Conservation (phyloP, 2,797 vertebrate genomes). For the Lagorchestes hirsutus region DNA sequence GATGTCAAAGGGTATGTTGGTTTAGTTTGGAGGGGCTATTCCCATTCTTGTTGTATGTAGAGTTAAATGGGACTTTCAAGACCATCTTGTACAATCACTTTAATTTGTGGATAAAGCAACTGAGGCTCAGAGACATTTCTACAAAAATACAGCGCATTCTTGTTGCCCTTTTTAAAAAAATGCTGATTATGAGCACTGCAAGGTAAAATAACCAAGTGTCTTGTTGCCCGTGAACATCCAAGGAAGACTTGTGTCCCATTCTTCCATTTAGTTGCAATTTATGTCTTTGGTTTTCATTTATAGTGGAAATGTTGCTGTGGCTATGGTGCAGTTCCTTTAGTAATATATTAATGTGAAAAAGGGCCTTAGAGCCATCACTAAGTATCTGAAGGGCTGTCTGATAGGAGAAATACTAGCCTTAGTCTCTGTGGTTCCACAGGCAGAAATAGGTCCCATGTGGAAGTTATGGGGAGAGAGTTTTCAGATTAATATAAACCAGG, state of each 20-base stretch:
- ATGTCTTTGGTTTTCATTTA: neutral
- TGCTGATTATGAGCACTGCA: neutral
- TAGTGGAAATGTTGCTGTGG: neutral
- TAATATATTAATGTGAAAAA: neutral
- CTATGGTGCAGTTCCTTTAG: neutral
- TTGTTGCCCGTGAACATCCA: neutral
- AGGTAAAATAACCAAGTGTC: neutral
- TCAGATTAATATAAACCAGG: neutral
- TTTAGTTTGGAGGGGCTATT: neutral
- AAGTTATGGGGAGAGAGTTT: neutral
- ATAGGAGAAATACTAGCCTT: neutral
- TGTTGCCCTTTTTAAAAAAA: neutral
- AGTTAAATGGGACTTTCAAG: neutral
- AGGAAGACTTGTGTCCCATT: neutral
- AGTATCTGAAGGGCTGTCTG: neutral
- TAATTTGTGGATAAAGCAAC: neutral
- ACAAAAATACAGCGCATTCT: neutral
- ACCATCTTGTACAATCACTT: neutral
- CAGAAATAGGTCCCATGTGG: neutral
- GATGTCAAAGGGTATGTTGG: neutral
- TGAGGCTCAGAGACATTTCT: neutral
- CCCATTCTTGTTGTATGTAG: too few species aligned
- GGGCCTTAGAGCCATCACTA: neutral
- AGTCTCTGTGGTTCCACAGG: neutral
- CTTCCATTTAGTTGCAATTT: neutral